Evolutionary conservation across 2,888 invertebrate species (phyloP), one percentile per base, ranked within the genome.

Genomic region (Venusia cambrica): DNA sequence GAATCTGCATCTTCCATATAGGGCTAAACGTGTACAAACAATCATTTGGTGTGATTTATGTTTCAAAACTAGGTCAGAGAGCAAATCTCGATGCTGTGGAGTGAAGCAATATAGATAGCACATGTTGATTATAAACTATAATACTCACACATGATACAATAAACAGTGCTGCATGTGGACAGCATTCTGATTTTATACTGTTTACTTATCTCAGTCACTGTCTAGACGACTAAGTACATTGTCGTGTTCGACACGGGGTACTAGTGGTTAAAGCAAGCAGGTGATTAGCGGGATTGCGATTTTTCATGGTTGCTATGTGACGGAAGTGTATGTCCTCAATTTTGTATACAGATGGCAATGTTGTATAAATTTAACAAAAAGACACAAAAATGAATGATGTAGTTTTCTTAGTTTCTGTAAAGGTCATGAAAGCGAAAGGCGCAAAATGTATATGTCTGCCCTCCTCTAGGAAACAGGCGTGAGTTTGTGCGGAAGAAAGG

Each of bases 101-200:
- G 35, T 48, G 43, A 41, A 43, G 48, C 43, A 48, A 48, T 21
- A 18, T 38, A 40, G 45, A 43, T 39, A 54, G 41, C 60, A 62
- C 48, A 55, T 61, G 62, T 48, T 48, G 33, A 43, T 45, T 51
- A 53, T 54, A 52, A 56, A 53, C 42, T 55, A 41, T 43, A 49
- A 41, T n/a, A n/a, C n/a, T n/a, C n/a, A n/a, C 43, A 37, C 21
- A 15, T 33, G 21, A 20, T 38, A 27, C 33, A 43, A 47, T 45
- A 45, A 50, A 47, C 50, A 51, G 38, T 22, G 36, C 44, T 48
- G 42, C 54, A 53, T 50, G 57, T 47, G 47, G 56, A 47, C 51
- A 41, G 33, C 44, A 38, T 38, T 30, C 45, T 36, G 35, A 39
- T 27, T 34, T 32, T 22, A 36, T 41, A 34, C 41, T 38, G 22